A percentile compares a stretch with the other conserved stretches of the same genome.
phyloP scores from a whole-genome alignment of 2,888 invertebrate genomes.

The Cryptops parisi region DNA sequence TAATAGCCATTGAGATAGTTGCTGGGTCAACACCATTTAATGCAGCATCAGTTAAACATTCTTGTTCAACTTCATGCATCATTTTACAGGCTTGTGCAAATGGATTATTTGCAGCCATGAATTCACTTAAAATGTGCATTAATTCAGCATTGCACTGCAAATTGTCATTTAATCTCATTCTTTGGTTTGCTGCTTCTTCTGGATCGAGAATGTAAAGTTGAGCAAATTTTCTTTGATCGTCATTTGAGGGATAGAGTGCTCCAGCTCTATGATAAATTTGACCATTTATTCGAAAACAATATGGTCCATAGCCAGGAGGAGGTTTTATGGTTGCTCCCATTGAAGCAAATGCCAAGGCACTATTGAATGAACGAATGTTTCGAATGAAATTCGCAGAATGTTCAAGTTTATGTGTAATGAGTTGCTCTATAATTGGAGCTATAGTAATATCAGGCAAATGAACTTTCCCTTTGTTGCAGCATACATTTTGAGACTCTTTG shows the following conservation, averaged over 20 bases:
- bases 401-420: constrained; percentile 6
- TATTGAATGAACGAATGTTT: constrained; percentile 14
- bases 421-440: constrained; percentile 2
- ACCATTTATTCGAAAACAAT: constrained; percentile 20
- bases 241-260: constrained; percentile 13
- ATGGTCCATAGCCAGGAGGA: constrained; percentile 15
- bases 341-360: constrained; percentile 20
- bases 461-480: constrained; percentile 19
- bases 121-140: constrained; percentile 12
- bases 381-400: constrained; percentile 12
- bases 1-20: not conserved
- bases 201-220: constrained; percentile 21
- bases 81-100: constrained; percentile 20
- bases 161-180: constrained; percentile 14
- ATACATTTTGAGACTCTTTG: constrained; percentile 11
- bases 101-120: constrained; percentile 15
- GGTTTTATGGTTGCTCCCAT: constrained; percentile 16
- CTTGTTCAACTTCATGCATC: constrained; percentile 19
- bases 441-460: not conserved
- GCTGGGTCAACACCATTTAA: not conserved
- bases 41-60: constrained; percentile 2
- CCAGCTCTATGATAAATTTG: constrained; percentile 19
- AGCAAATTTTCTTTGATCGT: constrained; percentile 13
- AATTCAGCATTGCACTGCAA: constrained; percentile 9
- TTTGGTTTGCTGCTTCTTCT: constrained; percentile 11